phyloP scores from a whole-genome alignment of 1,140 invertebrate species.

The Listronotus bonariensis region DNA sequence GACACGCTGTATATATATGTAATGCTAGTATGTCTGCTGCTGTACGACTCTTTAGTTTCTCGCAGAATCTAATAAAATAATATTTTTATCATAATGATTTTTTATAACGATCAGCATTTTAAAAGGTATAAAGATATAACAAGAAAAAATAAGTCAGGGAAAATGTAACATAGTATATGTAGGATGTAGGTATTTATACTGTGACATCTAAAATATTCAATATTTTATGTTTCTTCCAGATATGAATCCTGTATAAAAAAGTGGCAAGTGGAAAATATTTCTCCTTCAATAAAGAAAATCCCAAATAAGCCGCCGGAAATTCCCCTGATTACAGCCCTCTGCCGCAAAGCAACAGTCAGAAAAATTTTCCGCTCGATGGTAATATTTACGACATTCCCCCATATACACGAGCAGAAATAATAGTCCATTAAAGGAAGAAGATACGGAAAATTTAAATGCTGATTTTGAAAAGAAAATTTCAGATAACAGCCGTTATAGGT shows the following conservation, averaged over 20 bases:
- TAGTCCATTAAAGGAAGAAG: conserved; percentile 9
- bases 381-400: conserved; percentile 11
- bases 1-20: no score
- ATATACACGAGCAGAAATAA: conserved; percentile 6
- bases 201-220: no score
- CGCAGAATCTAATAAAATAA: no score
- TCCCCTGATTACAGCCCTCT: conserved; percentile 26
- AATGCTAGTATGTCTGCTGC: no score
- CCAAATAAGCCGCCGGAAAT: conserved; percentile 18
- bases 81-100: no score
- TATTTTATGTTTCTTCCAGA: conserved; percentile 3
- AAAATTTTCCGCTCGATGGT: conserved; percentile 11
- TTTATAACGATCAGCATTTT: no score
- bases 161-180: no score
- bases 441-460: not conserved
- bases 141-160: no score
- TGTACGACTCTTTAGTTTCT: no score
- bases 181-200: no score
- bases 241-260: conserved; percentile 12
- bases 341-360: not conserved
- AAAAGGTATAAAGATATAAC: no score
- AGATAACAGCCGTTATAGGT: not conserved
- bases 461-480: not conserved
- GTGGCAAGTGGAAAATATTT: not conserved
- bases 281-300: not conserved